These are phyloP conservation scores for Nephrotoma appendiculata DNA, from an alignment of 2,888 invertebrate species.

Conservation along the genomic window DNA sequence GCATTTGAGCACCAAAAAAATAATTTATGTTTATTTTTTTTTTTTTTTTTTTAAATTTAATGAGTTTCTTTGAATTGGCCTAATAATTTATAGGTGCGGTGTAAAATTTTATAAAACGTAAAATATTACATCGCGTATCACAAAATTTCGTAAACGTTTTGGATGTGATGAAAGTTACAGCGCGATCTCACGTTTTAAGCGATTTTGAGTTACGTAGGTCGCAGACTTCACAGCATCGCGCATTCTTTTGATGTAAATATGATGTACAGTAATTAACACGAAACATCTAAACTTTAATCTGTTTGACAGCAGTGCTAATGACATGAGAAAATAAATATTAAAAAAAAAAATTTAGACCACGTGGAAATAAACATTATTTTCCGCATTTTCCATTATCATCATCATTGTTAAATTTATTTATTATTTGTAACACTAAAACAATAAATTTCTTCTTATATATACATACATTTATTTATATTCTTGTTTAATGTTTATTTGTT, in stretches of 20 bases:
- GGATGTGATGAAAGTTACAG: background rate
- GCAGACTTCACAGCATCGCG: background rate
- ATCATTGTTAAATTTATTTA: background rate
- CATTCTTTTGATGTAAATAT: background rate
- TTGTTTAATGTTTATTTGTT: background rate
- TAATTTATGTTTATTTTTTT: too few species aligned
- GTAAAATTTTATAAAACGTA: background rate
- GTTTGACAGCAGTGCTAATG: background rate
- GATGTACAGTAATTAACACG: background rate
- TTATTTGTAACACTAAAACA: background rate
- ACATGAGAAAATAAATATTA: background rate
- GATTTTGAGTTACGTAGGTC: background rate
- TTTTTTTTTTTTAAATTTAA: background rate
- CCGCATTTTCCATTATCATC: background rate
- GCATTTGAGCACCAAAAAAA: too few species aligned
- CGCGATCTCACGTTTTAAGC: background rate
- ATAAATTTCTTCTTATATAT: background rate
- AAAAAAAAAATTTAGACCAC: background rate
- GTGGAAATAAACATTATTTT: background rate
- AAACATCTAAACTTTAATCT: background rate
- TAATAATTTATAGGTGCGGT: background rate
- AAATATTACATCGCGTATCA: background rate
- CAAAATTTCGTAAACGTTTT: background rate
- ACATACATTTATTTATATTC: background rate
- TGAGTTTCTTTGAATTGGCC: background rate